A percentile compares a stretch with the other conserved stretches of the same genome.
Conservation (phyloP, 1,140 invertebrate genomes). For the Halyomorpha halys region DNA sequence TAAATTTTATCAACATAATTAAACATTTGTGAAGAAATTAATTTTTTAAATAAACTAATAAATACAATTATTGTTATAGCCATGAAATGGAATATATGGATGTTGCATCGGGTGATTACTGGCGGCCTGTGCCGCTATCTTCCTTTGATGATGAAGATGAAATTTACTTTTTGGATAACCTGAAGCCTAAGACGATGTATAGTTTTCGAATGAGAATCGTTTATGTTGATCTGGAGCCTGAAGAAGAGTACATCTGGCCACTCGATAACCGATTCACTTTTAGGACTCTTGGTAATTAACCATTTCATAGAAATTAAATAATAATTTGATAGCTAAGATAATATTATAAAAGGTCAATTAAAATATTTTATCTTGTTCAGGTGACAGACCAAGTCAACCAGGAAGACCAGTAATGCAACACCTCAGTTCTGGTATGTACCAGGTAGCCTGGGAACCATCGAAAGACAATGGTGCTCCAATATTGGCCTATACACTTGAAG, state of each 20-base stretch:
- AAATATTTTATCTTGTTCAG: constrained; percentile 34
- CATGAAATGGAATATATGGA: constrained; percentile 27
- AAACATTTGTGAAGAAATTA: too few species aligned
- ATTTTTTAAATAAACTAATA: too few species aligned
- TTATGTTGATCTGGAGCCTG: constrained; percentile 48
- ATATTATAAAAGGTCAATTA: too few species aligned
- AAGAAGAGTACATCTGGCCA: constrained; percentile 54
- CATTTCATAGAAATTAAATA: too few species aligned
- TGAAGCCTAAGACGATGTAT: constrained; percentile 62
- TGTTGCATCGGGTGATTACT: constrained; percentile 21
- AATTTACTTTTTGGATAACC: constrained; percentile 40
- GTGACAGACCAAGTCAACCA: constrained; percentile 53
- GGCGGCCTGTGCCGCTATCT: constrained; percentile 22
- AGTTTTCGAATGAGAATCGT: constrained; percentile 57
- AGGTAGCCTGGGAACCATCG: constrained; percentile 59
- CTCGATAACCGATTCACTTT: constrained; percentile 54
- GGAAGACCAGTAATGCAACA: constrained; percentile 53
- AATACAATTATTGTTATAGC: constrained; percentile 19
- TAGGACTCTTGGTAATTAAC: constrained; percentile 60
- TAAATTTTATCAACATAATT: too few species aligned
- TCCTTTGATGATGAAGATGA: constrained; percentile 30
- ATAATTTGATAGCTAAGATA: too few species aligned
- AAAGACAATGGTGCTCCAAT: constrained; percentile 53
- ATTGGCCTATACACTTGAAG: constrained; percentile 49
- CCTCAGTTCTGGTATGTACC: constrained; percentile 51